Base-by-base conservation (phyloP, 1,140 invertebrate genomes). In the Drosophila tsacasi region DNA sequence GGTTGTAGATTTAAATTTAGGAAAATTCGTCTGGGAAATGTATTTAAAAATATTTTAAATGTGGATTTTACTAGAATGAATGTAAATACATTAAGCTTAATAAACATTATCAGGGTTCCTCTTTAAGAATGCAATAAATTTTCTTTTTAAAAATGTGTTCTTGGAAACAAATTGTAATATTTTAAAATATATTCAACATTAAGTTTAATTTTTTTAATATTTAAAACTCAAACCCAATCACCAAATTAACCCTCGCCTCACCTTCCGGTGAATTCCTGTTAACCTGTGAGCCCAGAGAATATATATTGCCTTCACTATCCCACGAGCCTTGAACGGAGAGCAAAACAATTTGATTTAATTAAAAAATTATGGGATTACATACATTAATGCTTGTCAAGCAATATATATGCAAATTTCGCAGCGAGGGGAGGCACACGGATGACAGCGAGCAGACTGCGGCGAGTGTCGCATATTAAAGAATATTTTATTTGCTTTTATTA, bases 351-450 rank as follows among this genome's bases (percentile, higher is more conserved):
- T 91, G 89, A 91, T 91, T 91, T 91, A 91, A 91, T 91, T 91
- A 91, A 91, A 91, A 91, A 91, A 91, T 91, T 91, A 91, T 68
- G 79, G 89, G 89, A 89, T 91, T 91, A 91, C 89, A 91, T 65
- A 84, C 73, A 89, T 83, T 89, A 91, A 91, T 87, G 89, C 89
- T 85, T 90, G 81, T 91, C 90, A 77, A 89, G 79, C 89, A 89
- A 89, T 89, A 91, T 91, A 91, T 91, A 91, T 91, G 87, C 83
- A 87, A 87, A 85, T 91, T 81, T 81, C 67, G 65, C 49, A 72
- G 40, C 49, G 54, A 10, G 55, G 65, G 60, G 63, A 60, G 54
- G 69, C 44, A 47, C 57, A 62, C 52, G 73, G 66, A 59, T 79
- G 55, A 68, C 42, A 42, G 68, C 68, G 58, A 67, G 76, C 76